Base-by-base conservation (phyloP, 2,113 vertebrate species). In the Fulica atra region DNA sequence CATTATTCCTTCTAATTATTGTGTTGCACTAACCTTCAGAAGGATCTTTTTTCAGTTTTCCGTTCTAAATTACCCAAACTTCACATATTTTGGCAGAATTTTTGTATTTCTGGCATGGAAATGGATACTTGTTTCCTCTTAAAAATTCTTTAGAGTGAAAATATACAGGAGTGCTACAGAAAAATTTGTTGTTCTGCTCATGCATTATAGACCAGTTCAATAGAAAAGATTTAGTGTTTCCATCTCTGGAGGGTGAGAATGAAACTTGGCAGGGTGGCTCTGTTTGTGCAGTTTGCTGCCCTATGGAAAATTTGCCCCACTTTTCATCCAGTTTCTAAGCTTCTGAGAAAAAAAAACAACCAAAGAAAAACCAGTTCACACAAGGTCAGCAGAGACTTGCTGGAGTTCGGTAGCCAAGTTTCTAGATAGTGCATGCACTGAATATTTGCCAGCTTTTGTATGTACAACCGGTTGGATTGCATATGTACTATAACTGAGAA, bases 1-100 rank as follows among this genome's bases (percentile, higher is more conserved):
- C 53, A 31, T 93, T 96, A 79, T 95, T 95, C 48, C 73, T 76
- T 84, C 69, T 95, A 87, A 81, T 82, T 96, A 74, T 82, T 73
- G 56, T 42, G 36, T 86, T 59, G 46, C 78, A 48, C 23, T 73
- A 88, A 82, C 74, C 59, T 88, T 73, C 36, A 73, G 36, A 31
- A 80, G 59, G 73, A 72, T 69, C 26, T 92, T 73, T 69, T 68
- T 82, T 86, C 60, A 86, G 36, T 84, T 93, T 95, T 92, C 56
- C n/a, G 2, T 87, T 81, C 73, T 65, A 44, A n/a, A 12, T 76
- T 91, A 72, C 28, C 28, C 26, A 79, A 92, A 70, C 25, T 85
- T 82, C 71, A 85, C 89, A 87, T 80, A 80, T 70, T 92, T 92
- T 59, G 16, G 26, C 73, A 83, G 82, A 88, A 94, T 88, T 93